A percentile compares a stretch with the other conserved stretches of the same genome.
Conservation (phyloP, 2,888 invertebrate genomes). For the Teleogryllus oceanicus region DNA sequence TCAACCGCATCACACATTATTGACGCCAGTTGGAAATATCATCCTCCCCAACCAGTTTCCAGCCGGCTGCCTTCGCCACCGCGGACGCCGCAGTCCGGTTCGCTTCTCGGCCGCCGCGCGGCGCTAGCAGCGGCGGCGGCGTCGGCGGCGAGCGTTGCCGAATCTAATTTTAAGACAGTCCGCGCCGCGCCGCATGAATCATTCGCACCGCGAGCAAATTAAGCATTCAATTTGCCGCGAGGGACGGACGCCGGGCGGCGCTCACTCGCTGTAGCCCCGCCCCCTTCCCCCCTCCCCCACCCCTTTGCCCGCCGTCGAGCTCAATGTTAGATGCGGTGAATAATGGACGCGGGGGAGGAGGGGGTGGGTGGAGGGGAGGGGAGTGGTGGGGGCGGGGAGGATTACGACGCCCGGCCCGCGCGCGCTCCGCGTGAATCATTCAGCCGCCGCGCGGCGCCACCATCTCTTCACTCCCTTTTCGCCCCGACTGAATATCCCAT, state of each 20-base stretch:
- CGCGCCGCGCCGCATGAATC: neutral
- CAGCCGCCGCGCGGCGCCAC: neutral
- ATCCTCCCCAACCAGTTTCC: too few relatives aligned
- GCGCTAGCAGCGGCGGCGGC: too few relatives aligned
- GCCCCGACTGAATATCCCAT: neutral
- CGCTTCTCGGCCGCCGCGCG: too few relatives aligned
- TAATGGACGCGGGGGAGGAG: neutral
- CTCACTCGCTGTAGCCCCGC: neutral
- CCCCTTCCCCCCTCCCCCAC: neutral
- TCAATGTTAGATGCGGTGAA: slow-evolving; percentile 10
- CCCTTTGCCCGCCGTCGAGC: neutral
- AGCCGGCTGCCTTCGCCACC: too few relatives aligned
- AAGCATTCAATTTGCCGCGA: slow-evolving; percentile 18
- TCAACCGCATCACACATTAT: too few relatives aligned
- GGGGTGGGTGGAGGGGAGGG: neutral
- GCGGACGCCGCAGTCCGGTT: too few relatives aligned
- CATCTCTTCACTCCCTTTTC: neutral
- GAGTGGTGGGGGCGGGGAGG: neutral
- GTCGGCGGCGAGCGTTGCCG: neutral
- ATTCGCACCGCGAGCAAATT: slow-evolving; percentile 1
- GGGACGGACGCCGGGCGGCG: neutral
- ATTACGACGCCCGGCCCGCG: neutral
- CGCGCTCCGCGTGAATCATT: neutral
- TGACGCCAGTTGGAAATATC: too few relatives aligned
- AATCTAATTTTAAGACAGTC: neutral